Evolutionary conservation across 1,140 invertebrate genomes (phyloP), one percentile per base, ranked within the genome.

Genomic region (Drosophila fuyamai): DNA sequence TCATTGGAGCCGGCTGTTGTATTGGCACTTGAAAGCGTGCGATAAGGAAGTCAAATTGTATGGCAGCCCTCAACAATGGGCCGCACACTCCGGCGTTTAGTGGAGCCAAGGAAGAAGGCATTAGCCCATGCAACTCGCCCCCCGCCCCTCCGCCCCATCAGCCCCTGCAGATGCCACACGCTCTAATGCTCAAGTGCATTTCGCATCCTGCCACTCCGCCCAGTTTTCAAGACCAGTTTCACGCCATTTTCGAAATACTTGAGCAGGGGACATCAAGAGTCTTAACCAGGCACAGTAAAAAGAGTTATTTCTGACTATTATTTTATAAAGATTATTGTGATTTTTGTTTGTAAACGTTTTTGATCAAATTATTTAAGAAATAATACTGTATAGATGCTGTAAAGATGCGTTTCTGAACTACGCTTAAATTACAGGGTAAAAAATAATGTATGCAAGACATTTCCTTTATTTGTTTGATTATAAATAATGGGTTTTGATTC

Each of bases 1-100:
- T 79, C 79, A 70, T 79, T 83, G 70, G 48, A 70, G 74, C 51
- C 41, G 56, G 47, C 43, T 65, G 59, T 44, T 60, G 56, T 72
- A 59, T 62, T 63, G 63, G 65, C 60, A 78, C 81, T 86, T 76
- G 59, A 86, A 73, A 65, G 75, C 55, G 32, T 56, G 59, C 71
- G 83, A 88, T 89, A 89, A 80, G 83, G 83, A 89, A 83, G 84
- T 77, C 63, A 79, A 89, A 83, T 88, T 88, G 80, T 89, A 88
- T 67, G 75, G 83, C 83, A 79, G 61, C 71, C 58, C 79, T 50
- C 75, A 83, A 86, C 83, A 86, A 89, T 86, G 79, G 76, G 68
- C 56, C 47, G 44, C 65, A 65, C 70, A 75, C 81, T 86, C 67
- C 75, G 67, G 50, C 62, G 79, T 76, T 86, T 81, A 85, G 74